Base-by-base conservation (phyloP, 2,888 invertebrate species). In the Pomacea canaliculata region DNA sequence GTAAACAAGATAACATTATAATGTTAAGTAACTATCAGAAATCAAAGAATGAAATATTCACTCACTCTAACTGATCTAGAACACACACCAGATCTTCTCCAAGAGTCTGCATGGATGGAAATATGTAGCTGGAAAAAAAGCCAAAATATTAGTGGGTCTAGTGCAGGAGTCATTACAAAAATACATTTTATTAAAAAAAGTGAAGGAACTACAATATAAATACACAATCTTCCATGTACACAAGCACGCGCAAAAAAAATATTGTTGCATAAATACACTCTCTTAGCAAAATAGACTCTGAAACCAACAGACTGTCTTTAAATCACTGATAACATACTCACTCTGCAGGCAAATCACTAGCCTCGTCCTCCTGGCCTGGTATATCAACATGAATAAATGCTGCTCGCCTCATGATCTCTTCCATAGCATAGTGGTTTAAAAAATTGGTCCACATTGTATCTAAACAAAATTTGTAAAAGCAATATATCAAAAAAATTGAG, bases 311-410 rank as follows among this genome's bases (percentile, higher is more conserved):
- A 37, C 37, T 37, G 37, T 37, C 37, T 37, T 56, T 8, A 13
- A 13, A 56, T 56, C 10, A 56, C 12, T 56, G 51, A 10, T 2
- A 56, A 56, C 2, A 13, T 19, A 88, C 93, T 93, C 90, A 95
- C 95, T 94, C 94, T 82, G 95, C 94, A 1, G 94, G 93, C 76
- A 96, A 91, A 83, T 94, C 94, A 1, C 93, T 93, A 0, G 96
- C 95, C 88, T 94, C 94, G 90, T 96, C 96, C 87, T 95, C 95
- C 89, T 96, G 96, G 0, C 96, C 91, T 8, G 91, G 91, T 23
- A 91, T 79, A 90, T 96, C 96, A 67, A 97, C 94, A 90, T 96
- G 96, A 83, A 96, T 94, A 92, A 96, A 96, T 87, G 96, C 94
- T 73, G 96, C 95, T 56, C 96, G 93, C 84, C 95, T 94, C 89